Conservation (phyloP, 2,888 invertebrate genomes). For the Dascillus cervinus region DNA sequence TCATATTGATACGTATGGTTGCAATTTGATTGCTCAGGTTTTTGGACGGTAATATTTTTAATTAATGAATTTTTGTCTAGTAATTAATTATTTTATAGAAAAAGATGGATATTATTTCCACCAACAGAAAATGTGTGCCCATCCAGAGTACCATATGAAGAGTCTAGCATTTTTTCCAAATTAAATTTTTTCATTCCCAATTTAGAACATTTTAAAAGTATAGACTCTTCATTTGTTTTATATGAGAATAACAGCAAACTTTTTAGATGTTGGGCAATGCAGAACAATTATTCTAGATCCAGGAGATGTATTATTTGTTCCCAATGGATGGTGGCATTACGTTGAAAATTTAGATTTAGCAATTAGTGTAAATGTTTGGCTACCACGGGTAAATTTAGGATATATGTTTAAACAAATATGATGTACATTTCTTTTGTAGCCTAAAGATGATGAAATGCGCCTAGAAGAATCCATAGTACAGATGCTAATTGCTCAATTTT, state of each 20-base stretch:
- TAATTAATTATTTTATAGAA: slow-evolving; percentile 48
- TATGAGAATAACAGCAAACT: not conserved
- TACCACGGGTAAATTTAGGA: slow-evolving; percentile 55
- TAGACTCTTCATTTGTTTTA: slow-evolving; percentile 10
- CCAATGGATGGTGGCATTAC: slow-evolving; percentile 95
- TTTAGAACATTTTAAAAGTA: slow-evolving; percentile 46
- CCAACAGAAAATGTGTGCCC: slow-evolving; percentile 66
- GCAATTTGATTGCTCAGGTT: slow-evolving; percentile 85
- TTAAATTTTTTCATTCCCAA: slow-evolving; percentile 70
- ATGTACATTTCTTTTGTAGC: slow-evolving; percentile 25
- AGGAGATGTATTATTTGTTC: slow-evolving; percentile 84
- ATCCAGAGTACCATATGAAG: slow-evolving; percentile 90
- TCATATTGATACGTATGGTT: slow-evolving; percentile 91
- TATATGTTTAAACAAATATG: slow-evolving; percentile 6
- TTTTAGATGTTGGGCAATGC: slow-evolving; percentile 25
- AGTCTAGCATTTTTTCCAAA: slow-evolving; percentile 87
- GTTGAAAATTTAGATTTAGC: slow-evolving; percentile 76
- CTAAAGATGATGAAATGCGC: slow-evolving; percentile 46
- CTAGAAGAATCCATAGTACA: slow-evolving; percentile 60
- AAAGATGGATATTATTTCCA: slow-evolving; percentile 87
- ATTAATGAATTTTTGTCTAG: slow-evolving; percentile 1
- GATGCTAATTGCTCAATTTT: slow-evolving; percentile 55
- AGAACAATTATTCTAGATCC: slow-evolving; percentile 60
- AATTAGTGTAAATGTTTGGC: slow-evolving; percentile 59
- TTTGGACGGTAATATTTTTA: slow-evolving; percentile 60